Evolutionary conservation across 2,113 vertebrate genomes (phyloP).

Genomic region (Albula glossodonta): DNA sequence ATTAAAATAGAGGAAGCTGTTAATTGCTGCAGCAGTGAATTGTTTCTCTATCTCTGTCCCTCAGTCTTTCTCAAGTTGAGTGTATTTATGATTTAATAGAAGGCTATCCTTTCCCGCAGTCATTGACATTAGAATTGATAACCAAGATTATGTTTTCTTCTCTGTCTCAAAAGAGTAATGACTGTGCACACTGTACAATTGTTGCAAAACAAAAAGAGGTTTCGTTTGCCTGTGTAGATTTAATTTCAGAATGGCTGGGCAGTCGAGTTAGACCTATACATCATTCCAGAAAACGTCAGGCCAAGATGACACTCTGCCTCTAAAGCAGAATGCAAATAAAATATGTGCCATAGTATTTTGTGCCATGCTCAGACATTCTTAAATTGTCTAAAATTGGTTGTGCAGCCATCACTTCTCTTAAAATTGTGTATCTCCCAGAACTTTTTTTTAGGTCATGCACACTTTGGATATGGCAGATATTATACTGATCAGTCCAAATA

Average conservation of each 20-base stretch:
- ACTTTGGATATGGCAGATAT: too few species aligned
- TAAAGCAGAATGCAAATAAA: not conserved
- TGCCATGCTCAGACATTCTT: not conserved
- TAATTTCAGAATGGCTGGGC: not conserved
- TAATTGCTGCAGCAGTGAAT: not conserved
- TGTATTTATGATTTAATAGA: not conserved
- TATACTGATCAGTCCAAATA: too few species aligned
- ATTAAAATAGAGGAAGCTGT: not conserved
- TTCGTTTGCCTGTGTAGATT: not conserved
- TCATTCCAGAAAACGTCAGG: too few species aligned
- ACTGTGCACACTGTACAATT: not conserved
- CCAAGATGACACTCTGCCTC: not conserved
- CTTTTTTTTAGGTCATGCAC: not conserved
- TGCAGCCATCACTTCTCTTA: too few species aligned
- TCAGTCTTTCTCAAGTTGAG: not conserved
- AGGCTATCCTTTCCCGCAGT: not conserved
- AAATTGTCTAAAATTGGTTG: too few species aligned
- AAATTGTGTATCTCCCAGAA: not conserved
- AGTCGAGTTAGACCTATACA: too few species aligned
- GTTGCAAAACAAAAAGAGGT: too few species aligned
- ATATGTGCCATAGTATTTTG: not conserved
- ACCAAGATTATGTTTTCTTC: not conserved
- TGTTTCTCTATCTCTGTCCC: not conserved
- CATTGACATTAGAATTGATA: not conserved
- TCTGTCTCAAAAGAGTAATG: not conserved